Percentiles rank a stretch among this genome's conserved stretches.
Conservation (phyloP, 2,888 invertebrate species). For the Drosophila anomelani region DNA sequence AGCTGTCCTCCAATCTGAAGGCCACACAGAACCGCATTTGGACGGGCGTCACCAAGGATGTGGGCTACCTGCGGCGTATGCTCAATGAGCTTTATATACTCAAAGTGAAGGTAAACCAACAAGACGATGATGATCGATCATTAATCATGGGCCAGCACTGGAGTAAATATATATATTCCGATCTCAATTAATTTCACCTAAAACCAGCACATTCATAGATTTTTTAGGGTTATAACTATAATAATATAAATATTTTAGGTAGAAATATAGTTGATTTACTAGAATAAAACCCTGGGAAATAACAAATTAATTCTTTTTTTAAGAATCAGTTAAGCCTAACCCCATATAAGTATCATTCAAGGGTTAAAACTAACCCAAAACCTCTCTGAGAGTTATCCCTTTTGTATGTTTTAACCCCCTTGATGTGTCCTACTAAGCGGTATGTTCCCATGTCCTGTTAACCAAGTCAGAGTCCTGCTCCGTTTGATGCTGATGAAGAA, state of each 20-base stretch:
- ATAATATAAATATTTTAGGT: background rate
- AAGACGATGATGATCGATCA: background rate
- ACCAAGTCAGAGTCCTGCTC: background rate
- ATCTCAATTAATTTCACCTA: too few relatives aligned
- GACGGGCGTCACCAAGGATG: conserved; percentile 90
- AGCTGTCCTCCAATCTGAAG: conserved; percentile 91
- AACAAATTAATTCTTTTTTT: background rate
- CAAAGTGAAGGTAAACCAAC: conserved; percentile 89
- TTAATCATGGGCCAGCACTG: conserved; percentile 20
- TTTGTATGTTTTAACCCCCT: conserved; percentile 9
- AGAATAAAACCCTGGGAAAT: background rate
- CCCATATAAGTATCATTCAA: background rate
- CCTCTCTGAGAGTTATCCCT: background rate
- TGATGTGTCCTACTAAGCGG: conserved; percentile 64
- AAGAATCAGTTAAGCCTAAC: background rate
- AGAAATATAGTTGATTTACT: background rate
- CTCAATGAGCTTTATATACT: conserved; percentile 93
- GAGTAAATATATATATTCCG: background rate
- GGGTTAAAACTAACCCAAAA: background rate
- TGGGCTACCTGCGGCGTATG: conserved; percentile 89
- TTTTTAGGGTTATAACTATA: background rate
- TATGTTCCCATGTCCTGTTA: conserved; percentile 3
- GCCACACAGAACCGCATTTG: conserved; percentile 92
- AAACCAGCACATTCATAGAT: background rate
- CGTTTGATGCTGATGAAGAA: background rate